A percentile compares a stretch with the other conserved stretches of the same genome.
Conservation (phyloP, 2,888 invertebrate genomes). For the Ramazzottius varieornatus region DNA sequence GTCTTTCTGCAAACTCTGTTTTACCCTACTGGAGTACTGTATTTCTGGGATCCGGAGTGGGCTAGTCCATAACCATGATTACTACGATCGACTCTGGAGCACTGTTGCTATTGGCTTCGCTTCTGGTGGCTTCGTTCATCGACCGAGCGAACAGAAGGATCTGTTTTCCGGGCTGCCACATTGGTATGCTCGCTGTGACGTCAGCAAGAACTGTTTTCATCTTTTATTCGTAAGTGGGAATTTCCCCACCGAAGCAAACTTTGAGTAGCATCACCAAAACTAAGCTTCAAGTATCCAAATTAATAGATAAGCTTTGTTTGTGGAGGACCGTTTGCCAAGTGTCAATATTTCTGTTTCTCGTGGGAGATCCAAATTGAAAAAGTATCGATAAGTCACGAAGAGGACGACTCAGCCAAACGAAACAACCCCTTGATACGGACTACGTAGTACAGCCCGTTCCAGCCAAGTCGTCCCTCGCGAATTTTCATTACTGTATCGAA, state of each 20-base stretch:
- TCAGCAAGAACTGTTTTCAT: slow-evolving; percentile 35
- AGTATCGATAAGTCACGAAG: slow-evolving; percentile 6
- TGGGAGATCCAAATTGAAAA: not conserved
- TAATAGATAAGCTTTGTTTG: too few relatives aligned
- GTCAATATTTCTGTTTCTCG: too few relatives aligned
- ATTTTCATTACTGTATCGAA: too few relatives aligned
- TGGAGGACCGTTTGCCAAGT: too few relatives aligned
- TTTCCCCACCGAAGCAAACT: too few relatives aligned
- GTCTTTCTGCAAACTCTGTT: too few relatives aligned
- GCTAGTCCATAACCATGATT: slow-evolving; percentile 35
- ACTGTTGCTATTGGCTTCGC: slow-evolving; percentile 60
- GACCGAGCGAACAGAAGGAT: slow-evolving; percentile 58
- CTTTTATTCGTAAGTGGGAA: slow-evolving; percentile 14
- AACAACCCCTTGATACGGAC: too few relatives aligned
- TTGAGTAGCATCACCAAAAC: too few relatives aligned
- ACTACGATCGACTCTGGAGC: slow-evolving; percentile 59
- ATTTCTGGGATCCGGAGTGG: slow-evolving; percentile 40
- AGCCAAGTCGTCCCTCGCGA: too few relatives aligned
- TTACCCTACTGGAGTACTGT: slow-evolving; percentile 59
- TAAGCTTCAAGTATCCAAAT: too few relatives aligned
- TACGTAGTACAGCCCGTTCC: too few relatives aligned
- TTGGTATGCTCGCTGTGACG: slow-evolving; percentile 46
- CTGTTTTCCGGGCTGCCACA: slow-evolving; percentile 46
- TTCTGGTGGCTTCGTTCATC: slow-evolving; percentile 48
- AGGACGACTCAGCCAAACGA: too few relatives aligned